Percentiles rank a stretch among this genome's conserved stretches.
Conservation (phyloP, 92 coral and sea anemone species). For the Chrysogorgia sp. region DNA sequence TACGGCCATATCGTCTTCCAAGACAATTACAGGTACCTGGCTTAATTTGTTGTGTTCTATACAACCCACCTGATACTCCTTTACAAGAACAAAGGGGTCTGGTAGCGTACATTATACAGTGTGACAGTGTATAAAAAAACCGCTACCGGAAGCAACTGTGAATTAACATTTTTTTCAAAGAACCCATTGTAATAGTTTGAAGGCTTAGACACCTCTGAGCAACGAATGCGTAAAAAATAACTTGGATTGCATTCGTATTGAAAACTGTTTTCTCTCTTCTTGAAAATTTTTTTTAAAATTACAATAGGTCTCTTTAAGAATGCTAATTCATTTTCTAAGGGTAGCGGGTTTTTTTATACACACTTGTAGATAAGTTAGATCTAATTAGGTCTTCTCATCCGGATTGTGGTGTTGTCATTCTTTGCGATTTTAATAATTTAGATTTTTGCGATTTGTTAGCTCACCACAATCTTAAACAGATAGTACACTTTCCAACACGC, state of each 20-base stretch:
- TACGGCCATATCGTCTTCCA: too few species aligned
- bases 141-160: too few species aligned
- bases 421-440: slow-evolving; percentile 27
- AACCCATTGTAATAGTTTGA: too few species aligned
- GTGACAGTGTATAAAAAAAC: neutral
- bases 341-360: too few species aligned
- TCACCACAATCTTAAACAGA: neutral
- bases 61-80: slow-evolving; percentile 29
- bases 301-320: too few species aligned
- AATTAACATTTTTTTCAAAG: too few species aligned
- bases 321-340: too few species aligned
- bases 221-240: too few species aligned
- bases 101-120: slow-evolving; percentile 7
- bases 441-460: neutral
- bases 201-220: too few species aligned
- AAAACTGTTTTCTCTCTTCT: too few species aligned
- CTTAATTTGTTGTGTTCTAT: slow-evolving; percentile 28
- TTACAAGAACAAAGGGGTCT: slow-evolving; percentile 36
- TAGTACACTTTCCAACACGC: neutral
- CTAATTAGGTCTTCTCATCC: slow-evolving; percentile 22
- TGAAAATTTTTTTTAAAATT: too few species aligned
- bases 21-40: slow-evolving; percentile 37
- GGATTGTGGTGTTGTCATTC: slow-evolving; percentile 32
- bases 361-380: slow-evolving; percentile 45
- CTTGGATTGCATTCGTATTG: too few species aligned